Percentiles rank a stretch among this genome's conserved stretches.
Evolutionary conservation across 2,888 invertebrate species (phyloP).

Genomic region (Pheosia gnoma): DNA sequence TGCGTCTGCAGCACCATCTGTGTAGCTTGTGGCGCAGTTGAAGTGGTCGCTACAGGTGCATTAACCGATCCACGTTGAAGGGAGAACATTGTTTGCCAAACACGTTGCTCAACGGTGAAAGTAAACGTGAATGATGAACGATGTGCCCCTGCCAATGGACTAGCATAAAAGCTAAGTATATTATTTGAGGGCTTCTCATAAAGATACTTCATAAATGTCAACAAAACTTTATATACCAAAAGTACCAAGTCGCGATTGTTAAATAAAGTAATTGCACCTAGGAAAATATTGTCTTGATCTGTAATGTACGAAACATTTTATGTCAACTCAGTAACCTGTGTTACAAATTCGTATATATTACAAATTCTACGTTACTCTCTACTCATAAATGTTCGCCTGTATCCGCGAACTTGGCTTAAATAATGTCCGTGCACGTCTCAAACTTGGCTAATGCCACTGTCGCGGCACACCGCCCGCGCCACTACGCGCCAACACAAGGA

Average conservation of each 20-base stretch:
- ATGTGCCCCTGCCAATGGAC: neutral
- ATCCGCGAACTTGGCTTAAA: neutral
- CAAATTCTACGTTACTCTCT: no score
- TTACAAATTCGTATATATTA: no score
- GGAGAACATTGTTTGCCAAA: conserved; percentile 26
- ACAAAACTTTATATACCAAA: no score
- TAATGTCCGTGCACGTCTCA: neutral
- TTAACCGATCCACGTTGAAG: conserved; percentile 34
- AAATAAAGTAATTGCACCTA: no score
- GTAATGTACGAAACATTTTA: no score
- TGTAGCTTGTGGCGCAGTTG: no score
- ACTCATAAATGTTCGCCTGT: neutral
- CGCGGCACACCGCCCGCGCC: neutral
- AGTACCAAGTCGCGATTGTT: no score
- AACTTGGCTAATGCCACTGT: conserved; percentile 5
- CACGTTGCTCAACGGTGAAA: conserved; percentile 33
- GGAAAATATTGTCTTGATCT: no score
- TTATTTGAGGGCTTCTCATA: no score
- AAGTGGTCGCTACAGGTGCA: conserved; percentile 20
- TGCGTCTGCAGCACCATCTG: neutral
- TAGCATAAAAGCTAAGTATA: no score
- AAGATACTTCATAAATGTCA: no score
- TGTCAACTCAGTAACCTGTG: no score
- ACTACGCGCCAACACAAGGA: neutral
- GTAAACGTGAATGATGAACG: conserved; percentile 27